Conservation (phyloP, 2,797 vertebrate genomes). For the Myiothlypis coronata region DNA sequence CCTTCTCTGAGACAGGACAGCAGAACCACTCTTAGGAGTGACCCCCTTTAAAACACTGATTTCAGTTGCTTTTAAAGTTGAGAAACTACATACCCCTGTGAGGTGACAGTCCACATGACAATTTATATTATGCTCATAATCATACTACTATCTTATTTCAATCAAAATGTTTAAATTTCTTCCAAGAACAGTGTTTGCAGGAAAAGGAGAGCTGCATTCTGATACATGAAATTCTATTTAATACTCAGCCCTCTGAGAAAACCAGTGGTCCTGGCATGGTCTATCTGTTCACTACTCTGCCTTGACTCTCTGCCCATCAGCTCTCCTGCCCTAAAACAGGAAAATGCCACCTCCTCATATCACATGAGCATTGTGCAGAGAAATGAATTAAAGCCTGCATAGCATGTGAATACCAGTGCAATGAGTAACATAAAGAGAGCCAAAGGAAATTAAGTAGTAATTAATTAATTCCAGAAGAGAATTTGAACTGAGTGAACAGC, state of each 20-base stretch:
- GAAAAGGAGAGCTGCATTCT: neutral
- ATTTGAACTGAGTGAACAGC: neutral
- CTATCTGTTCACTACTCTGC: neutral
- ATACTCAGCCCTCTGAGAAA: neutral
- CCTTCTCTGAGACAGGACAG: neutral
- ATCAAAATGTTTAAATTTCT: neutral
- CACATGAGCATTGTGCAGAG: neutral
- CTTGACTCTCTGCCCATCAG: neutral
- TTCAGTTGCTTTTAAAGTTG: neutral
- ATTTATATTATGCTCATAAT: neutral
- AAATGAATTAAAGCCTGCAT: neutral
- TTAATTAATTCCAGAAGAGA: neutral
- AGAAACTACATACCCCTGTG: neutral
- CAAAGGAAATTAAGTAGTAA: constrained; percentile 6
- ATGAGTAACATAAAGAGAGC: neutral
- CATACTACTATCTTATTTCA: neutral
- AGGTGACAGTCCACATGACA: neutral
- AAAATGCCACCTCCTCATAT: neutral
- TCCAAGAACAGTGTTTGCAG: neutral
- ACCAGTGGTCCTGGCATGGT: neutral
- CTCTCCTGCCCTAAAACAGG: neutral
- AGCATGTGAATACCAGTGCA: neutral
- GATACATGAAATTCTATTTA: neutral
- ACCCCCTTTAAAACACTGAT: neutral
- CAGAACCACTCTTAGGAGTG: neutral